Evolutionary conservation across 2,888 invertebrate species (phyloP), one percentile per base, ranked within the genome.

Genomic region (Diaprepes abbreviatus): DNA sequence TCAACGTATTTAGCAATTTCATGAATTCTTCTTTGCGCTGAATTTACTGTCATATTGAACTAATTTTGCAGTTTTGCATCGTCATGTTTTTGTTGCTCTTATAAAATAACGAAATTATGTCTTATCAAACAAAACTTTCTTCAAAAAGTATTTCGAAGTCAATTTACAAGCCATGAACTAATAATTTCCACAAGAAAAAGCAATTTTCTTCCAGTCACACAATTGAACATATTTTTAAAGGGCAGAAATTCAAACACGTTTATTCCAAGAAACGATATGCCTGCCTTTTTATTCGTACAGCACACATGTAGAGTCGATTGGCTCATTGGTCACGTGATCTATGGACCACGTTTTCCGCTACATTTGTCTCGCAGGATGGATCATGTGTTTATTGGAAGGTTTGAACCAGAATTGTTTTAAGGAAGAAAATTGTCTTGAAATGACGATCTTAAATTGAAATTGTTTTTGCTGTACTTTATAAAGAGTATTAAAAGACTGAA

Each of bases 221-320:
- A 65, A 65, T 65, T 36, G 45, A 16, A 57, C 45, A 57, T 48
- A 57, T 65, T 65, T 57, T 35, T 57, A 9, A 36, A 36, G 50
- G 50, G 50, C 28, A 35, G 14, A 57, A 10, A 43, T 59, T 43
- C 59, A 12, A 45, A 59, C 59, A 45, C 43, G 59, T 59, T 45
- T 33, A 17, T 43, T 45, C 19, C 33, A 24, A 45, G 24, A 24
- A 45, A 45, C 45, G 24, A 45, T 45, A 45, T 12, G 45, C 24
- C 24, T 10, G 21, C 24, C 45, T 45, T 24, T 40, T 45, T 45
- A 45, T 24, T 45, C 12, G 24, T 9, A 24, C 7, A 5, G 45
- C 45, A 45, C 24, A 45, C 45, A 69, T 69, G 69, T 64, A 69
- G 69, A 69, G 63, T 64, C 69, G 55, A 69, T 64, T 69, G 58